Base-by-base conservation (phyloP, 2,113 vertebrate species). In the Grammomys surdaster region DNA sequence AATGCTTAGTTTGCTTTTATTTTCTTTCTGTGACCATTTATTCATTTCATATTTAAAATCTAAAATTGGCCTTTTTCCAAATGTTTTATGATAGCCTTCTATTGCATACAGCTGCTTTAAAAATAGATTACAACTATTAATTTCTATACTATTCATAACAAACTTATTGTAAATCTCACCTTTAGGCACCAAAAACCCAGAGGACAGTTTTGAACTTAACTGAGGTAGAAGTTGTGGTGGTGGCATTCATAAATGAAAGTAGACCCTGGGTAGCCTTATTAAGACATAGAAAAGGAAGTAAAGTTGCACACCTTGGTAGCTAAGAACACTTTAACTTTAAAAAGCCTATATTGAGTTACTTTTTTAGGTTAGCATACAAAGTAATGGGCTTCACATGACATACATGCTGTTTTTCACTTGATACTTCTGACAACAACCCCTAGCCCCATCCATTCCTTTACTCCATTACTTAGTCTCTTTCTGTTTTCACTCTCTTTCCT, bases 221-320 rank as follows among this genome's bases (percentile, higher is more conserved):
- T 96, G 98, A 98, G 97, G 98, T 96, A 97, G 93, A 98, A 98
- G 92, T 98, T 98, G 98, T 92, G 97, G 98, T 97, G 97, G 98
- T 97, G 93, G 95, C 13, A n/a, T 91, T 89, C 93, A 92, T 90
- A 97, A 97, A 97, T 90, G 93, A 97, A 91, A 98, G 97, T 46
- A 97, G 69, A 96, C 98, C 54, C 93, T 91, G 86, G 76, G 46
- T 96, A 95, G 82, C 96, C 98, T 93, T 88, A 90, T 51, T 70
- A 95, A 97, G 93, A 96, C 98, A 67, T 1, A 94, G 65, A 91
- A 97, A 97, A 96, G 95, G 94, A 97, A 93, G 56, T 90, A 31
- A 85, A 90, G 67, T 88, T 65, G 36, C 93, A 88, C 88, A 51
- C 2, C 75, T 78, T 51, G 67, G 69, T 89, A 90, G 40, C 86